Base-by-base conservation (phyloP, 2,888 invertebrate species). In the Phortica magna region DNA sequence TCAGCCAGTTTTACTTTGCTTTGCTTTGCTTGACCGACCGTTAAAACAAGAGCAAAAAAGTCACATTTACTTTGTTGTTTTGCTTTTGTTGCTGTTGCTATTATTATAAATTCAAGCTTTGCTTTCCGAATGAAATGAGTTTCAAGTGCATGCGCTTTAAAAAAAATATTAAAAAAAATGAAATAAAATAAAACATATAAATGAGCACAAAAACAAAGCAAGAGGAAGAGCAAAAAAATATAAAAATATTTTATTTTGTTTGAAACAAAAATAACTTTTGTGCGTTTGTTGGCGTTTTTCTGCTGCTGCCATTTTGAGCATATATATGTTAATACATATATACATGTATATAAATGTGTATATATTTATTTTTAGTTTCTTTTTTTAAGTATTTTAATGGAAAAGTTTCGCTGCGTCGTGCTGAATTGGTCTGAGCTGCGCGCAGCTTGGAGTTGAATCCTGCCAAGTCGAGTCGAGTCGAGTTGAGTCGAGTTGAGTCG, bases 81-180 rank as follows among this genome's bases (percentile, higher is more conserved):
- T 9, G 48, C 19, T 68, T 68, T 41, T 67, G 67, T 67, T 67
- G 14, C 39, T 39, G 10, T 65, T 31, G 10, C 10, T 42, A 5
- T 53, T 85, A 79, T 84, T 78, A 77, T 77, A 65, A 78, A 73
- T 83, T 83, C 88, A 83, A 85, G 87, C 85, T 86, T 85, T 71
- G 61, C 88, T 85, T 85, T 89, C 89, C 89, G 81, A 88, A 89
- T 86, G 85, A 86, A 86, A 88, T 87, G 89, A 89, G 87, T 88
- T 86, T 86, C 81, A 86, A 86, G 85, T 86, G 85, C 88, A 85
- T 88, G 89, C 84, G 22, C 31, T 19, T 22, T 7, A 7, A 22
- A 61, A n/a, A n/a, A n/a, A n/a, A n/a, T n/a, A n/a, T n/a, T n/a
- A n/a, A n/a, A n/a, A n/a, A 61, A 22, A 31, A 12, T 5, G 39